Percentiles rank a stretch among this genome's conserved stretches.
Evolutionary conservation across 1,140 invertebrate genomes (phyloP).

Genomic region (Brachionus rotundiformis): DNA sequence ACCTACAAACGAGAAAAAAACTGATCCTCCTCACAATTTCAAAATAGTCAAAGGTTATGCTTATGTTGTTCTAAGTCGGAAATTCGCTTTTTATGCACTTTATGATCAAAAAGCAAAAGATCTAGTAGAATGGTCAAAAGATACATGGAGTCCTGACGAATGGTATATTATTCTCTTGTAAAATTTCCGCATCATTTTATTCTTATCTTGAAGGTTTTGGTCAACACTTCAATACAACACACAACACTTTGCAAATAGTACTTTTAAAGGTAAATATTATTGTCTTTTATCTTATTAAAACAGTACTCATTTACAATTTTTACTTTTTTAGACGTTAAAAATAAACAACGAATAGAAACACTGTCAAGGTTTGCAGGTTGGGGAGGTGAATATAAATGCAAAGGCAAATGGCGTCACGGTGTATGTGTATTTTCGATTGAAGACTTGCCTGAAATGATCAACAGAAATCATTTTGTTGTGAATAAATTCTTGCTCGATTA

Average conservation of each 20-base stretch:
- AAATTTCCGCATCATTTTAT: too few relatives aligned
- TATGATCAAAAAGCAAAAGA: too few relatives aligned
- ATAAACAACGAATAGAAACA: background rate
- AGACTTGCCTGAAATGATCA: conserved; percentile 55
- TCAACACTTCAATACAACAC: background rate
- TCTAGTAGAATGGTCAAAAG: too few relatives aligned
- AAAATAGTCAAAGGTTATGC: too few relatives aligned
- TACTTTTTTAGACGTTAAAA: background rate
- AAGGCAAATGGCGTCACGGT: conserved; percentile 52
- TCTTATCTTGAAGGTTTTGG: too few relatives aligned
- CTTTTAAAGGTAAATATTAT: background rate
- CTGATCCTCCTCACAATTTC: too few relatives aligned
- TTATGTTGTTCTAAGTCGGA: too few relatives aligned
- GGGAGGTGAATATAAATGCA: conserved; percentile 36
- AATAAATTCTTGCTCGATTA: conserved; percentile 60
- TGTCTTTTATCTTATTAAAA: background rate
- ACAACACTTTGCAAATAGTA: background rate
- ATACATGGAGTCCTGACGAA: too few relatives aligned
- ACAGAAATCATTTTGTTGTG: conserved; percentile 55
- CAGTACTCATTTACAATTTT: background rate
- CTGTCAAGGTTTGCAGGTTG: conserved; percentile 26
- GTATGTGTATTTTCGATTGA: too few relatives aligned
- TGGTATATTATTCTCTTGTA: too few relatives aligned
- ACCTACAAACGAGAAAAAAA: too few relatives aligned
- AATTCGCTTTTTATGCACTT: too few relatives aligned